phyloP scores from a whole-genome alignment of 2,797 vertebrate species.

The Pristis pectinata region DNA sequence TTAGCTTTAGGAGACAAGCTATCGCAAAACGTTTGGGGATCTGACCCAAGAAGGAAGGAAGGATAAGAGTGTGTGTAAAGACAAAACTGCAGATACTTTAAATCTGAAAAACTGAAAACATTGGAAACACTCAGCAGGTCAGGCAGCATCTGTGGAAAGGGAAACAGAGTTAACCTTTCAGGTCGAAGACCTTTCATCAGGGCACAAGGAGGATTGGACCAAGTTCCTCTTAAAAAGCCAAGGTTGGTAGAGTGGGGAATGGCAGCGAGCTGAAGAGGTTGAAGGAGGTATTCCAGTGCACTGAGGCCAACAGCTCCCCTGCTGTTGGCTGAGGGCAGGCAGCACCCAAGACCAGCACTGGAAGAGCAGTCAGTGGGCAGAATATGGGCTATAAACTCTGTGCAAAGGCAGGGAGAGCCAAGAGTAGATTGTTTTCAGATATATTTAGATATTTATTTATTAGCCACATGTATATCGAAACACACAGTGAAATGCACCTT shows the following conservation, averaged over 20 bases:
- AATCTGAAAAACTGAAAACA: too few relatives aligned
- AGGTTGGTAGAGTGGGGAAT: background rate
- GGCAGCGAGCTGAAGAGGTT: background rate
- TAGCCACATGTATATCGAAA: too few relatives aligned
- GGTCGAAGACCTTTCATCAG: background rate
- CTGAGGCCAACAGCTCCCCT: background rate
- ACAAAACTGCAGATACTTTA: too few relatives aligned
- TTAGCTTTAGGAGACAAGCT: background rate
- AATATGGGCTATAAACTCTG: background rate
- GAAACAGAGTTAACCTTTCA: too few relatives aligned
- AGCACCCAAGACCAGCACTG: background rate
- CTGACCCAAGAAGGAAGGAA: background rate
- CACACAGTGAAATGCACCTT: too few relatives aligned
- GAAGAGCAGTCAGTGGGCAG: background rate
- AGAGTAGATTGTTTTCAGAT: too few relatives aligned
- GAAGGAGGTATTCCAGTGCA: background rate
- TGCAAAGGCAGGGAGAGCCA: background rate
- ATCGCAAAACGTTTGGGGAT: background rate
- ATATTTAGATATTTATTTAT: too few relatives aligned
- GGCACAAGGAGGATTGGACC: background rate
- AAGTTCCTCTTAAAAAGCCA: background rate
- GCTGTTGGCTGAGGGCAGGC: background rate
- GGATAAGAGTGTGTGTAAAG: too few relatives aligned
- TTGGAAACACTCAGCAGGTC: too few relatives aligned
- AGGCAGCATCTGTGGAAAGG: too few relatives aligned